phyloP scores from a whole-genome alignment of 2,888 invertebrate genomes.

The Capitulum mitella region DNA sequence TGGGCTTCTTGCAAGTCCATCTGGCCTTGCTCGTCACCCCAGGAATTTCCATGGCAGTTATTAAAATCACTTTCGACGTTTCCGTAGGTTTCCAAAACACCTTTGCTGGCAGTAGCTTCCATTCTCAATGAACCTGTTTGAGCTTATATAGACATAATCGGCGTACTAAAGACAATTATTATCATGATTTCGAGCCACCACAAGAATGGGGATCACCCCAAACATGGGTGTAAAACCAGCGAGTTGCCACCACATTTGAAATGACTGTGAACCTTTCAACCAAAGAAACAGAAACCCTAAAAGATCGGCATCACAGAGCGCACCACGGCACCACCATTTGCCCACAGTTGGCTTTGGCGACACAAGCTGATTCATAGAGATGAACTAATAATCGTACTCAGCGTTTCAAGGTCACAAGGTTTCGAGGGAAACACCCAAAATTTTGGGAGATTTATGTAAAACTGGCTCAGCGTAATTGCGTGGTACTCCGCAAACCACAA shows the following conservation, averaged over 20 bases:
- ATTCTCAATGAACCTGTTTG: not conserved
- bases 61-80: not conserved
- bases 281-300: not conserved
- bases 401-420: not conserved
- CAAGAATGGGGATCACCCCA: too few relatives aligned
- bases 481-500: too few relatives aligned
- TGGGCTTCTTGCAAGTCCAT: not conserved
- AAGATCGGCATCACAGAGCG: not conserved
- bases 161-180: not conserved
- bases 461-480: too few relatives aligned
- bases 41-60: not conserved
- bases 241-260: not conserved
- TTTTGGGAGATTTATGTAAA: too few relatives aligned
- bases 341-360: not conserved
- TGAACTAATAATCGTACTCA: not conserved
- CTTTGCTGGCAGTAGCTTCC: not conserved
- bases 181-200: not conserved
- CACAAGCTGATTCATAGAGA: not conserved
- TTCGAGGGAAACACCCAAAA: too few relatives aligned
- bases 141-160: not conserved
- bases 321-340: not conserved
- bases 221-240: too few relatives aligned
- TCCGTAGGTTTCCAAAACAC: not conserved
- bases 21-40: not conserved
- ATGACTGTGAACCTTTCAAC: not conserved